Evolutionary conservation across 2,113 vertebrate species (phyloP).

Genomic region (Etia nguti): DNA sequence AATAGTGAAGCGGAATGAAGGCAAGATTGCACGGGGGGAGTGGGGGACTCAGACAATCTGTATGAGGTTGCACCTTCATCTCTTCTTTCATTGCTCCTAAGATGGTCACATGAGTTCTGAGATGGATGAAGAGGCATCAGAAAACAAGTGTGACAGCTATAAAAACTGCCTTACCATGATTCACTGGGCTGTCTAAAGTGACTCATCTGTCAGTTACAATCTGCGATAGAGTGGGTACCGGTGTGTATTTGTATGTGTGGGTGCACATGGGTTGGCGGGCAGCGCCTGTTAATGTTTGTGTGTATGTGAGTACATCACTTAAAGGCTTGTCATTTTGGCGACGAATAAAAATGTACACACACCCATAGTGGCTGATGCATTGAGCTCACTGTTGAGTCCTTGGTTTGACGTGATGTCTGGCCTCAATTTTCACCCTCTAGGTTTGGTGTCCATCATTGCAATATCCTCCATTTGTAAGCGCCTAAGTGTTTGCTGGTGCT

Average conservation of each 20-base stretch:
- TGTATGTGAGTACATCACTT: neutral
- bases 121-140: constrained; percentile 29
- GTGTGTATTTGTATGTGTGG: neutral
- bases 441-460: constrained; percentile 39
- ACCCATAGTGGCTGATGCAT: constrained; percentile 30
- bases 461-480: constrained; percentile 1
- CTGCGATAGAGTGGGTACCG: neutral
- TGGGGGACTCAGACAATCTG: neutral
- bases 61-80: constrained; percentile 9
- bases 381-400: constrained; percentile 37
- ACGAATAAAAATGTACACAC: neutral
- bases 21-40: neutral
- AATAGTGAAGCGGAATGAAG: neutral
- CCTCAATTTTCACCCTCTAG: constrained; percentile 60
- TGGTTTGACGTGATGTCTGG: constrained; percentile 33
- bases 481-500: neutral
- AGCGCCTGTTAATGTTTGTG: neutral
- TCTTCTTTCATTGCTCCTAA: neutral
- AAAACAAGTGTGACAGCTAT: constrained; percentile 34
- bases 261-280: neutral
- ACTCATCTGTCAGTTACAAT: constrained; percentile 24
- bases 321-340: neutral
- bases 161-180: neutral
- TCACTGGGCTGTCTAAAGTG: neutral
- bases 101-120: neutral